A percentile compares a stretch with the other conserved stretches of the same genome.
phyloP scores from a whole-genome alignment of 2,888 invertebrate genomes.

The Neoascia interrupta region DNA sequence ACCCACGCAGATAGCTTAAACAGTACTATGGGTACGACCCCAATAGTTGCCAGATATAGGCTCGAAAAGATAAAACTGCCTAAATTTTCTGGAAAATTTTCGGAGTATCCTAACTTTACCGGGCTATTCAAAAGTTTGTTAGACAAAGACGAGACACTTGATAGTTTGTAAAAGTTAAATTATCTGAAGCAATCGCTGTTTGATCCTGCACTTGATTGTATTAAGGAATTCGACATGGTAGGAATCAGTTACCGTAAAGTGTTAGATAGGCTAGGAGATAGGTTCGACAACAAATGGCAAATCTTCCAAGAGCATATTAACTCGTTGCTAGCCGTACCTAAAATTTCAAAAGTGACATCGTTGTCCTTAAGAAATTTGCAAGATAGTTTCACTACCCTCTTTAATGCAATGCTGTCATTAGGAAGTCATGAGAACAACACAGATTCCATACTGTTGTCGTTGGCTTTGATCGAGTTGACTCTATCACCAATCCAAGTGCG shows the following conservation, averaged over 20 bases:
- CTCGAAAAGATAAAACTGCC: not conserved
- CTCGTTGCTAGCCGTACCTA: not conserved
- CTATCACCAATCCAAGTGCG: not conserved
- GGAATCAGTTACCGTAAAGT: not conserved
- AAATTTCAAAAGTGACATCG: not conserved
- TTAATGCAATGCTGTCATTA: not conserved
- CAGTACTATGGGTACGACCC: too few relatives aligned
- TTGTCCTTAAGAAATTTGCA: not conserved
- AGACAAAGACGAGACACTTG: not conserved
- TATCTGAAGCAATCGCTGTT: not conserved
- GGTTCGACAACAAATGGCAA: not conserved
- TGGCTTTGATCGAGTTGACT: not conserved
- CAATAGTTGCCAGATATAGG: not conserved
- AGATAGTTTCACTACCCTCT: not conserved
- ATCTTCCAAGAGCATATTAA: conserved; percentile 1
- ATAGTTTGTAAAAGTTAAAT: not conserved
- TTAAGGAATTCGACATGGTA: not conserved
- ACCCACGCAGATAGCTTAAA: conserved; percentile 28
- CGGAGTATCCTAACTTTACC: not conserved
- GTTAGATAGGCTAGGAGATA: not conserved
- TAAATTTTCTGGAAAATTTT: not conserved
- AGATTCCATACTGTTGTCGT: not conserved
- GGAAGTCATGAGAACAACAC: not conserved
- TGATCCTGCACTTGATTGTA: not conserved
- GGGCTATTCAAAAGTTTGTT: not conserved